A percentile compares a stretch with the other conserved stretches of the same genome.
phyloP scores from a whole-genome alignment of 2,113 vertebrate genomes.

The Sminthopsis crassicaudata region DNA sequence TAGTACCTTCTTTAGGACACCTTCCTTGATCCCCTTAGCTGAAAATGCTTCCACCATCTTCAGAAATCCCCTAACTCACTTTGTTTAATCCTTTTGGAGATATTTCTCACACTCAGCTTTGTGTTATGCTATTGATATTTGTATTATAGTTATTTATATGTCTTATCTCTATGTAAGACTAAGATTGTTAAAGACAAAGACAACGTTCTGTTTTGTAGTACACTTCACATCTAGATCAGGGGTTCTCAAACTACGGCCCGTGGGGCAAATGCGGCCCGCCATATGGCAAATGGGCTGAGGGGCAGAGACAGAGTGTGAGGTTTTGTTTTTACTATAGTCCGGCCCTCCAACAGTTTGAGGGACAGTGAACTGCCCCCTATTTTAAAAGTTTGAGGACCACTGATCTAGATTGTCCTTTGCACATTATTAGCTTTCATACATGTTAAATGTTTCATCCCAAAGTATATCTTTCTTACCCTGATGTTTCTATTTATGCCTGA shows the following conservation, averaged over 20 bases:
- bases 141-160: neutral
- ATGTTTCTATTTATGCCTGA: slow-evolving; percentile 19
- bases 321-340: no score
- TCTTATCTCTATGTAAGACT: neutral
- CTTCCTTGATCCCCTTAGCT: neutral
- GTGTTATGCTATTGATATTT: no score
- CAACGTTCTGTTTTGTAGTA: neutral
- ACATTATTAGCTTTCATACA: neutral
- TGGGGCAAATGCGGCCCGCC: no score
- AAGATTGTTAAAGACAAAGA: neutral
- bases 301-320: no score
- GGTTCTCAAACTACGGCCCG: no score
- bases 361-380: no score
- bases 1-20: neutral
- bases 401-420: neutral
- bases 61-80: neutral
- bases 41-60: neutral
- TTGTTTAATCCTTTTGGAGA: neutral
- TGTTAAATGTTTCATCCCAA: slow-evolving; percentile 85
- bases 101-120: neutral
- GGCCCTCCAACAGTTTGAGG: no score
- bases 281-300: no score
- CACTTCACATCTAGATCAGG: neutral
- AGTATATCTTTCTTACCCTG: slow-evolving; percentile 58
- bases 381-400: no score